Evolutionary conservation across 2,888 invertebrate genomes (phyloP).

Genomic region (Graphium colonna): DNA sequence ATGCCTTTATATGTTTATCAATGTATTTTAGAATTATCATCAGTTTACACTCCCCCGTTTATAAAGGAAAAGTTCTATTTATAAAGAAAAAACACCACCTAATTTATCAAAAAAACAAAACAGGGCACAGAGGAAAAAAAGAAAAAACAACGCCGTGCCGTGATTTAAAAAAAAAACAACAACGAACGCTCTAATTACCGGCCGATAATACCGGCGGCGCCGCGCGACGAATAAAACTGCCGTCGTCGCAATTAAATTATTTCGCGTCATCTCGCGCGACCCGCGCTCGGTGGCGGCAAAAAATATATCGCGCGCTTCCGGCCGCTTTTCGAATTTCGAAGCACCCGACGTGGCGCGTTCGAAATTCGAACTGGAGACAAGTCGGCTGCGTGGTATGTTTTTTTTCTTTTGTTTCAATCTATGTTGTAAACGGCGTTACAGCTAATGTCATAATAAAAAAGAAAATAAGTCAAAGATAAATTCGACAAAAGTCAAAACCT

Average conservation of each 20-base stretch:
- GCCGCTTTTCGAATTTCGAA: background rate
- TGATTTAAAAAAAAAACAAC: background rate
- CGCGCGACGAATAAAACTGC: constrained; percentile 27
- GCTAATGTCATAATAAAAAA: too few species aligned
- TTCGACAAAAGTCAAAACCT: too few species aligned
- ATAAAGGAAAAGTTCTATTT: too few species aligned
- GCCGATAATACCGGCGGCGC: constrained; percentile 13
- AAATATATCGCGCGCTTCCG: background rate
- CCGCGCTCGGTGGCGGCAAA: constrained; percentile 16
- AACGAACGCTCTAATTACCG: constrained; percentile 7
- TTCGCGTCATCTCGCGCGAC: constrained; percentile 52
- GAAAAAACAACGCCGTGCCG: background rate
- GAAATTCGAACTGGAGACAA: background rate
- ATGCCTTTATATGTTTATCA: too few species aligned
- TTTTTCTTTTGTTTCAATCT: too few species aligned
- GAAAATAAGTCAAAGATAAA: too few species aligned
- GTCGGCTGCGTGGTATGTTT: too few species aligned
- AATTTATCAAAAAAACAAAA: too few species aligned
- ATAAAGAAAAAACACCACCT: too few species aligned
- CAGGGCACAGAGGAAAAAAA: background rate
- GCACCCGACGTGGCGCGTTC: background rate
- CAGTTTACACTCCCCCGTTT: too few species aligned
- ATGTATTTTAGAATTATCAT: too few species aligned
- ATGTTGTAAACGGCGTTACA: too few species aligned
- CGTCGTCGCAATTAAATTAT: constrained; percentile 68